Evolutionary conservation across 2,888 invertebrate genomes (phyloP), one percentile per base, ranked within the genome.

Genomic region (Diarsia mendica): DNA sequence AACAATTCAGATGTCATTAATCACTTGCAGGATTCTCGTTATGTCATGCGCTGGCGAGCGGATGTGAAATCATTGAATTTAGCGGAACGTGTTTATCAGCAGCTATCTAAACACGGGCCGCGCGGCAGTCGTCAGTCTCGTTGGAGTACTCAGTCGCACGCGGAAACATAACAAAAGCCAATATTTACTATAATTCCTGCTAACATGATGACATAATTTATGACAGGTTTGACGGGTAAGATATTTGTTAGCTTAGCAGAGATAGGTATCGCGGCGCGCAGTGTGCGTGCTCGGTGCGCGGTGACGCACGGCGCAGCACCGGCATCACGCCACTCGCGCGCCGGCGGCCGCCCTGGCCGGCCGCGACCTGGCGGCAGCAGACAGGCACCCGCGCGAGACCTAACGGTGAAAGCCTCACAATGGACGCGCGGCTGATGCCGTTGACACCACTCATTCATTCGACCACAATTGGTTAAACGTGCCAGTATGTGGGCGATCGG

Each of bases 181-280:
- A 86, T 86, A 86, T 86, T 87, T 77, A 80, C 77, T 77, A 76
- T 77, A 77, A 78, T 84, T 79, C 85, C 75, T 77, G 63, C 49
- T 83, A 79, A 66, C 63, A 65, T 66, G 75, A 77, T 87, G 88
- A 87, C 82, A 87, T 87, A 88, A 88, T 81, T 70, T 48, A 69
- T 78, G 72, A 80, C 83, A 77, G 72, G 83, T 79, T 80, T 66
- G 81, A 80, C 80, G 76, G 77, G 77, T 74, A 63, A 66, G 75
- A 70, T 85, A 75, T 75, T 74, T 79, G 88, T 81, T 58, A 72
- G 76, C 70, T 75, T 53, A 69, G 64, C 70, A 60, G 68, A 75
- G 88, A 73, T 80, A 78, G 64, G 78, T 74, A 74, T 61, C 51
- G 70, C 61, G 63, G 69, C 48, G 53, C 44, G 44, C 39, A 6